Conservation (phyloP, 2,113 vertebrate species). For the Barbus barbus region DNA sequence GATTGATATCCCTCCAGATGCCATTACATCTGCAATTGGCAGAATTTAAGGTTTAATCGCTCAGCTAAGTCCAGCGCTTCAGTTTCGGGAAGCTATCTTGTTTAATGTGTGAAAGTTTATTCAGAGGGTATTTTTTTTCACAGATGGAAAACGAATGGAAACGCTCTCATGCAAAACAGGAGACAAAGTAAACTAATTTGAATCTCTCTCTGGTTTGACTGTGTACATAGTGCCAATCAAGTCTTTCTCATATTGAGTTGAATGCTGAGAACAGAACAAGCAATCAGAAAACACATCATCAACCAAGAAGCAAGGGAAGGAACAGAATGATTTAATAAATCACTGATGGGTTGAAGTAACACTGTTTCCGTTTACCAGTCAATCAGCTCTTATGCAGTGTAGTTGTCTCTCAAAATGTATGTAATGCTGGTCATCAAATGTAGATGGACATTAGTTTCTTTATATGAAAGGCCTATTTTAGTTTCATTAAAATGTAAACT, state of each 20-base stretch:
- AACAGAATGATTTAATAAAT: constrained; percentile 24
- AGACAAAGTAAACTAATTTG: constrained; percentile 36
- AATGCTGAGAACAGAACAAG: constrained; percentile 13
- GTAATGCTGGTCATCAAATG: background rate
- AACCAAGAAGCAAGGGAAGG: background rate
- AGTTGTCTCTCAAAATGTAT: background rate
- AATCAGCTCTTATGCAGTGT: background rate
- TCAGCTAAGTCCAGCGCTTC: background rate
- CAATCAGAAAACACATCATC: constrained; percentile 19
- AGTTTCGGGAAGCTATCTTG: background rate
- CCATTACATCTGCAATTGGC: constrained; percentile 29
- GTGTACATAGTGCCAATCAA: constrained; percentile 37
- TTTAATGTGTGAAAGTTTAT: constrained; percentile 19
- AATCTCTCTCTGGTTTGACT: background rate
- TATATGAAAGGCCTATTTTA: background rate
- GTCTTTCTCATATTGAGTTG: background rate
- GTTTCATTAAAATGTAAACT: background rate
- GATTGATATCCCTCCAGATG: constrained; percentile 35
- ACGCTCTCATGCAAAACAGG: constrained; percentile 30
- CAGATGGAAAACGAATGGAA: constrained; percentile 8
- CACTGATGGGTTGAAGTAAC: background rate
- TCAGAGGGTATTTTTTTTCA: background rate
- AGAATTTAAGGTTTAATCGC: constrained; percentile 25
- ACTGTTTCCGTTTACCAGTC: background rate
- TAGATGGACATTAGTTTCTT: background rate